Base-by-base conservation (phyloP, 2,888 invertebrate species). In the Encarsia formosa region DNA sequence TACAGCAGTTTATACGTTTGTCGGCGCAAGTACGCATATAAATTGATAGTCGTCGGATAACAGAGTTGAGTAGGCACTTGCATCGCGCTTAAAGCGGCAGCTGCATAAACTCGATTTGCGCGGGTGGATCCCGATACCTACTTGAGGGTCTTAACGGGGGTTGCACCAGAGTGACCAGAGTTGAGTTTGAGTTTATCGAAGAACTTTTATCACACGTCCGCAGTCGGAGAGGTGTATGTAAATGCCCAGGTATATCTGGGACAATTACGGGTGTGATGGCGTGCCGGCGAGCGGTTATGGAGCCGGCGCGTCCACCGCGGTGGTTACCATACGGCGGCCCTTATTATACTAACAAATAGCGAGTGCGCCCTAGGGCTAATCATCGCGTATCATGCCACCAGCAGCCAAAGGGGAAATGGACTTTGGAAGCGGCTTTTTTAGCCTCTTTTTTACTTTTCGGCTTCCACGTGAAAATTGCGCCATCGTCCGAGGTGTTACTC, bases 291-390 rank as follows among this genome's bases (percentile, higher is more conserved):
- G 72, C 65, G 72, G 72, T 73, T 72, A 52, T 34, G 32, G 70
- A 65, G 68, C 67, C 68, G 64, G 69, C 70, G 71, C 68, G 69
- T 68, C 63, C 67, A 62, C 51, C 43, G 15, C 16, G 13, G 16
- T 24, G 11, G 16, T 6, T 13, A 38, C 16, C 6, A 56, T 59
- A 40, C 52, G 34, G 57, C 63, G 62, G 65, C 61, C 66, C 73
- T 73, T 71, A 73, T 73, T 73, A 73, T 72, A 73, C 73, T 73
- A 73, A 73, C 73, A 73, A 73, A 73, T 73, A 70, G 71, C 70
- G 70, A 68, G 65, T 65, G 70, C 37, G 39, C 39, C 16, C 23
- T 9, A 59, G 57, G 63, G 68, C 72, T 72, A 73, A 73, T 73
- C 73, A 71, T 71, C 70, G 70, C 70, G 66, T 73, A 73, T 72